Evolutionary conservation across 2,113 vertebrate genomes (phyloP), one percentile per base, ranked within the genome.

Genomic region (Sitta europaea): DNA sequence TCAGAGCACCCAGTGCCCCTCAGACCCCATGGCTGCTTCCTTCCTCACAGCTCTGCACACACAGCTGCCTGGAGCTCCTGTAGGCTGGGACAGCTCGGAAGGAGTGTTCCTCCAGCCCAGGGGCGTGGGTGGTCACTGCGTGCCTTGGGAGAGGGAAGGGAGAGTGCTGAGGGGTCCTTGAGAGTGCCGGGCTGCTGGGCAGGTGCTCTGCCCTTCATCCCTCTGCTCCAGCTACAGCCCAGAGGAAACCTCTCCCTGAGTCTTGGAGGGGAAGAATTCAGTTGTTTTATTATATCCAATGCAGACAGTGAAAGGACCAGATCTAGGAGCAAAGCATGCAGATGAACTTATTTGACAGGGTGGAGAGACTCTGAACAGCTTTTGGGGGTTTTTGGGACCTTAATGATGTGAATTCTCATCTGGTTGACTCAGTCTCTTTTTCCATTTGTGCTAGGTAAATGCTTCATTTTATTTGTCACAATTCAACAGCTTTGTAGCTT

Each of bases 111-210:
- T 35, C 4, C 0, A 80, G 54, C 36, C 35, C 50, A 71, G 55
- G 86, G 74, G 38, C 0, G 0, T 3, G 6, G n/a, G 29, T 38
- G 11, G 24, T 14, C 88, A 82, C 1, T 71, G 40, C 24, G 16
- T 9, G 43, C 9, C 23, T 5, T 14, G 61, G 42, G 19, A 57
- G 31, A 75, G 47, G 42, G 40, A 36, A 4, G 18, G 20, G 22
- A 74, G 29, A 16, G 33, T 10, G 53, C 24, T 68, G 38, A 72
- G 28, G 38, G 58, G 15, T 75, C 74, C 67, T 10, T 29, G 58
- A 35, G 38, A 63, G 38, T 9, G 21, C 38, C 59, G 47, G 29
- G 28, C 35, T 92, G 43, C 5, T 51, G 62, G 11, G 23, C 43
- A 78, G 6, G 7, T 47, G 48, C 33, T 76, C 14, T 65, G 36